phyloP scores from a whole-genome alignment of 2,888 invertebrate species.

The Philaethria dido region DNA sequence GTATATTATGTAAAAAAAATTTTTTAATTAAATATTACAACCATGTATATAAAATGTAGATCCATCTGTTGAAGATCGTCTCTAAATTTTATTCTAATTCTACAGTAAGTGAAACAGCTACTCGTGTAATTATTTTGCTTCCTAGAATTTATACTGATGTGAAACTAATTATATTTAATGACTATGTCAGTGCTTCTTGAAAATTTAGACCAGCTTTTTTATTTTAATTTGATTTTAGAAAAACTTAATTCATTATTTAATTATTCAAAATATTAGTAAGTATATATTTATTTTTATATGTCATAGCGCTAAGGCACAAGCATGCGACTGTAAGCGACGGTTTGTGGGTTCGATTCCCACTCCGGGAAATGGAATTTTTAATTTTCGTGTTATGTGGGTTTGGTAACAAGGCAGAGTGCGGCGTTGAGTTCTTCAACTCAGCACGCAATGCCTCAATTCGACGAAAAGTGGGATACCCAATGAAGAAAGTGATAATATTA shows the following conservation, averaged over 20 bases:
- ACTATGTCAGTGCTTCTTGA: conserved; percentile 14
- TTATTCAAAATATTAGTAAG: background rate
- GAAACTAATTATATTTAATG: conserved; percentile 19
- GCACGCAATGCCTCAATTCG: too few relatives aligned
- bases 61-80: background rate
- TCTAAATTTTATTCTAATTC: conserved; percentile 3
- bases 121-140: conserved; percentile 9
- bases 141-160: conserved; percentile 17
- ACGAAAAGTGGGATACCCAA: too few relatives aligned
- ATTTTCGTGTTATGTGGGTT: too few relatives aligned
- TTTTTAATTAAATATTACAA: conserved; percentile 4
- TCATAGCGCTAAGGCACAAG: too few relatives aligned
- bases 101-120: conserved; percentile 10
- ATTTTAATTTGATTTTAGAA: conserved; percentile 19
- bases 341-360: background rate
- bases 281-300: too few relatives aligned
- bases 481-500: too few relatives aligned
- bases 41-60: conserved; percentile 17
- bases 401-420: too few relatives aligned
- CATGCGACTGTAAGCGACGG: too few relatives aligned
- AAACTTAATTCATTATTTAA: conserved; percentile 5
- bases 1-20: background rate
- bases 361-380: too few relatives aligned
- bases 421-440: too few relatives aligned
- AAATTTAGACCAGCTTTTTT: conserved; percentile 10